A percentile compares a stretch with the other conserved stretches of the same genome.
These are phyloP conservation scores for Andrena praecox DNA, from an alignment of 2,888 invertebrate species.

Conservation along the genomic window DNA sequence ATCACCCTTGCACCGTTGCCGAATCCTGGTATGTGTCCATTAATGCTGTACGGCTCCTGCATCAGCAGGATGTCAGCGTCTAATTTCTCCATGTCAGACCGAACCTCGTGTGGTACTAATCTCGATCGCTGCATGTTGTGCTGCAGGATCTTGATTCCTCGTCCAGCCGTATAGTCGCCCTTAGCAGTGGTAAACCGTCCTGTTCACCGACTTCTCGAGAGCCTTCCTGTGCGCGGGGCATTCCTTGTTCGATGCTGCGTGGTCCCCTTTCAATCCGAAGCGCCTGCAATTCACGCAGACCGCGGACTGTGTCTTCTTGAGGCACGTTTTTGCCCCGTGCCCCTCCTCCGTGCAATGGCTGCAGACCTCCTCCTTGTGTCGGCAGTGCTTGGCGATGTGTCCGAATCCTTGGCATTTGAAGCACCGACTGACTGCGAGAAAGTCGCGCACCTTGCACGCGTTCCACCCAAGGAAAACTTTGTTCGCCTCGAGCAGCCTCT, in stretches of 20 bases:
- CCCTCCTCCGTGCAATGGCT: not conserved
- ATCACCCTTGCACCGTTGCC: not conserved
- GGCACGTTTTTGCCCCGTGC: not conserved
- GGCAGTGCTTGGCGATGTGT: not conserved
- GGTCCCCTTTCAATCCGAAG: not conserved
- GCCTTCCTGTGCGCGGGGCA: not conserved
- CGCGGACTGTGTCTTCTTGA: not conserved
- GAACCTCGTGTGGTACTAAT: not conserved
- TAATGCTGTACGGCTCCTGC: not conserved
- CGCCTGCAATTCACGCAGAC: not conserved
- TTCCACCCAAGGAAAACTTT: slow-evolving; percentile 8
- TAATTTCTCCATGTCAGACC: not conserved
- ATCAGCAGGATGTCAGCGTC: not conserved
- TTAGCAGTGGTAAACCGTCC: not conserved
- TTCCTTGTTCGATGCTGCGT: not conserved
- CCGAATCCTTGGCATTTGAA: slow-evolving; percentile 13
- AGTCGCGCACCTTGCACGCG: not conserved
- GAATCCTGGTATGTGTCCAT: not conserved
- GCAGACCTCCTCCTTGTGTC: not conserved
- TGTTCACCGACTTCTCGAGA: not conserved
- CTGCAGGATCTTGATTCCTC: not conserved
- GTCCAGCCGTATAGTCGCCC: not conserved
- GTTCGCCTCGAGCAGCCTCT: not conserved
- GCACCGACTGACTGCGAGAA: not conserved
- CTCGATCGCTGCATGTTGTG: slow-evolving; percentile 4